Evolutionary conservation across 2,113 vertebrate genomes (phyloP).

Genomic region (Oplegnathus fasciatus): DNA sequence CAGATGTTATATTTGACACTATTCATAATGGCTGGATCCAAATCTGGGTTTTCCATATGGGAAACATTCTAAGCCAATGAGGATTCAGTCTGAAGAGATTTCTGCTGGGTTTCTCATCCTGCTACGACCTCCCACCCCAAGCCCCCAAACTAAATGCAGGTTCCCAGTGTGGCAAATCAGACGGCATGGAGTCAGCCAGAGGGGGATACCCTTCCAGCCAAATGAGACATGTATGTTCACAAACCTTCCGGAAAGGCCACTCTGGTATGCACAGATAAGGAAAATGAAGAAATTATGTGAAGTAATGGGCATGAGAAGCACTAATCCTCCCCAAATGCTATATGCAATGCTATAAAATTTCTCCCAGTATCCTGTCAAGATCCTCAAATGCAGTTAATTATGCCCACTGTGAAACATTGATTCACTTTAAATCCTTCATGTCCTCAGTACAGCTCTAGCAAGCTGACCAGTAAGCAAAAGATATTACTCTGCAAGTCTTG

Average conservation of each 20-base stretch:
- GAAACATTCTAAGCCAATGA: slow-evolving; percentile 20
- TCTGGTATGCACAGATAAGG: slow-evolving; percentile 64
- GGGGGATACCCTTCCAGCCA: slow-evolving; percentile 49
- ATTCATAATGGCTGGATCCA: slow-evolving; percentile 16
- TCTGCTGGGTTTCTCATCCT: slow-evolving; percentile 8
- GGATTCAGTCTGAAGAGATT: slow-evolving; percentile 39
- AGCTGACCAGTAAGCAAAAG: slow-evolving; percentile 70
- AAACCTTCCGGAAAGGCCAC: slow-evolving; percentile 42
- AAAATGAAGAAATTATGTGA: slow-evolving; percentile 60
- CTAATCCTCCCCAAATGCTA: slow-evolving; percentile 68
- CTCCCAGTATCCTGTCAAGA: slow-evolving; percentile 66
- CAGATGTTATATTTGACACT: neutral
- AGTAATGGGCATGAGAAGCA: slow-evolving; percentile 53
- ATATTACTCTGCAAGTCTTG: slow-evolving; percentile 77
- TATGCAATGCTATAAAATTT: slow-evolving; percentile 43
- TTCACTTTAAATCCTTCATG: slow-evolving; percentile 70
- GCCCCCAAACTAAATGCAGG: slow-evolving; percentile 42
- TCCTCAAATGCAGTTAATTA: slow-evolving; percentile 74
- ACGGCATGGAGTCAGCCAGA: slow-evolving; percentile 34
- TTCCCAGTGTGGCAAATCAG: slow-evolving; percentile 44
- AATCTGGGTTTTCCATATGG: slow-evolving; percentile 29
- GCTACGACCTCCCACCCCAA: slow-evolving; percentile 23
- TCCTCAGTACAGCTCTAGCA: slow-evolving; percentile 41
- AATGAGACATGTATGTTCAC: slow-evolving; percentile 49
- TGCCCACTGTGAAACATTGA: slow-evolving; percentile 64